phyloP scores from a whole-genome alignment of 2,888 invertebrate species.

The Maniola hyperantus region DNA sequence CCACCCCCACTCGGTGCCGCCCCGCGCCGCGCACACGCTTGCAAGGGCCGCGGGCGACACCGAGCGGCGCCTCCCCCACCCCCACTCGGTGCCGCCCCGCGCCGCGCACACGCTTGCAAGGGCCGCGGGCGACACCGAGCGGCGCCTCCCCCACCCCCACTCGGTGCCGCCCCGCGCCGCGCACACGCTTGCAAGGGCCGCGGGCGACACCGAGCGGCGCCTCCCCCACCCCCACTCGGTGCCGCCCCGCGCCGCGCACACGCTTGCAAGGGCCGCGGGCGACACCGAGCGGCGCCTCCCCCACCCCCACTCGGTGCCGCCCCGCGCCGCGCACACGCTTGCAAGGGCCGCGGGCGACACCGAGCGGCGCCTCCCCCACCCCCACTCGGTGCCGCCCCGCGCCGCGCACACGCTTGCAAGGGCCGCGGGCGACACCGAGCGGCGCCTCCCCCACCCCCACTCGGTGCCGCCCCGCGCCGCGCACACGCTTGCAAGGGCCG shows the following conservation, averaged over 20 bases:
- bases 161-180: constrained; percentile 20
- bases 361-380: constrained; percentile 44
- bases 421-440: constrained; percentile 57
- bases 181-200: neutral
- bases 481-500: neutral
- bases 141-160: constrained; percentile 38
- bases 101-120: neutral
- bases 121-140: constrained; percentile 57
- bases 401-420: neutral
- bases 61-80: constrained; percentile 44
- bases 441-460: constrained; percentile 38
- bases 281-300: constrained; percentile 49
- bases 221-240: constrained; percentile 32
- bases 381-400: constrained; percentile 26
- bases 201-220: constrained; percentile 59
- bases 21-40: neutral
- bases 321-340: neutral
- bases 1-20: constrained; percentile 30
- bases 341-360: constrained; percentile 53
- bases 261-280: constrained; percentile 48
- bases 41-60: constrained; percentile 53
- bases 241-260: constrained; percentile 15
- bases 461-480: constrained; percentile 20
- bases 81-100: constrained; percentile 26
- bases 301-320: constrained; percentile 30